Percentiles rank a stretch among this genome's conserved stretches.
These are phyloP conservation scores for Nyctibius grandis DNA, from an alignment of 2,797 vertebrate species.

Conservation along the genomic window DNA sequence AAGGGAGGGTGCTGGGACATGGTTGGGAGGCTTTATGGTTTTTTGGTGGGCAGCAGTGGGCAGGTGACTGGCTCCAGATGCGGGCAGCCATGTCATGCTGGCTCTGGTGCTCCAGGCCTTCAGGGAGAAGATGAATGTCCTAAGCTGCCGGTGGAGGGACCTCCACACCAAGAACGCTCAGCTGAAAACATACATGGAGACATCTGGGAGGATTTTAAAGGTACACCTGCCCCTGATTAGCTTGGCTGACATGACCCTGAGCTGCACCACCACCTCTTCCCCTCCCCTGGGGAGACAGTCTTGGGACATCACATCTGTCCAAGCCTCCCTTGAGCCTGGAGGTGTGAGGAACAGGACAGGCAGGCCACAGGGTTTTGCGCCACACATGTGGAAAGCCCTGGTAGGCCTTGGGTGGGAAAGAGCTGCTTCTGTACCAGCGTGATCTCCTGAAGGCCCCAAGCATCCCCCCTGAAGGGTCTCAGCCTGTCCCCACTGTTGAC, in stretches of 20 bases:
- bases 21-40: no score
- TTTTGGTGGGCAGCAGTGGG: background rate
- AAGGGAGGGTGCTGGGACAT: accelerated
- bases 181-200: conserved; percentile 56
- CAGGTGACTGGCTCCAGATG: background rate
- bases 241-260: background rate
- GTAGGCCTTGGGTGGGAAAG: background rate
- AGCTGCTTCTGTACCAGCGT: background rate
- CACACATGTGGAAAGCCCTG: background rate
- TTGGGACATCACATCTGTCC: accelerated
- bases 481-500: background rate
- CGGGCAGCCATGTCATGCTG: accelerated
- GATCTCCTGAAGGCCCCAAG: background rate
- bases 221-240: background rate
- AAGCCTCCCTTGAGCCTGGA: background rate
- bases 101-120: conserved; percentile 19
- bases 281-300: background rate
- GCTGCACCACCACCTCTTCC: background rate
- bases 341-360: background rate
- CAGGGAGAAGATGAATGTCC: conserved; percentile 24
- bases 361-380: background rate
- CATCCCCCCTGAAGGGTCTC: background rate
- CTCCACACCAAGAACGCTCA: conserved; percentile 31
- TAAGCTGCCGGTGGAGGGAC: conserved; percentile 49
- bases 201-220: conserved; percentile 47